Evolutionary conservation across 2,888 invertebrate genomes (phyloP).

Genomic region (Graphium colonna): DNA sequence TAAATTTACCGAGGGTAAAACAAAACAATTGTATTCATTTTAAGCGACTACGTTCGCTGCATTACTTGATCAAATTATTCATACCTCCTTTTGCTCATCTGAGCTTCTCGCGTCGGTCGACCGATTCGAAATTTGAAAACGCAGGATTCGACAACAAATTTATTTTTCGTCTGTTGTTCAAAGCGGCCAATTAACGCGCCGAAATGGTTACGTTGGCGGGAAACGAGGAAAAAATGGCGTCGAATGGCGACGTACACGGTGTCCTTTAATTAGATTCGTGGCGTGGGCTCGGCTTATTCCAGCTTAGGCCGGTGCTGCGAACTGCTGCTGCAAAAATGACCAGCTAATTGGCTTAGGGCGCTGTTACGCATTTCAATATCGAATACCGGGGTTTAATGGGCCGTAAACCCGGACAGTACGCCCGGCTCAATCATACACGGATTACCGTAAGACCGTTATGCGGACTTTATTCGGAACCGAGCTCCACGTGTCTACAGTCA

Average conservation of each 20-base stretch:
- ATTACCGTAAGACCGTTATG: constrained; percentile 31
- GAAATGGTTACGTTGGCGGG: constrained; percentile 45
- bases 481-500: neutral
- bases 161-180: constrained; percentile 34
- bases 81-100: constrained; percentile 44
- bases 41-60: constrained; percentile 67
- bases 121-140: constrained; percentile 22
- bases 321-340: constrained; percentile 71
- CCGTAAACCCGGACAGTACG: constrained; percentile 44
- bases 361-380: constrained; percentile 69
- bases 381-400: constrained; percentile 64
- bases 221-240: constrained; percentile 60
- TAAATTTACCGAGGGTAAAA: constrained; percentile 72
- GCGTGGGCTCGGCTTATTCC: constrained; percentile 75
- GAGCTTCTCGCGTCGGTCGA: constrained; percentile 34
- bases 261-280: constrained; percentile 78
- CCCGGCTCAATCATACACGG: constrained; percentile 27
- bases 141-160: constrained; percentile 31
- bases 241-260: constrained; percentile 68
- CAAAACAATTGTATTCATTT: constrained; percentile 76
- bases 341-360: constrained; percentile 77
- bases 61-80: constrained; percentile 73
- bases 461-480: constrained; percentile 11
- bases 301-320: constrained; percentile 65
- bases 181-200: constrained; percentile 55